phyloP scores from a whole-genome alignment of 2,113 vertebrate genomes.

The Cricetomys ansorgei region DNA sequence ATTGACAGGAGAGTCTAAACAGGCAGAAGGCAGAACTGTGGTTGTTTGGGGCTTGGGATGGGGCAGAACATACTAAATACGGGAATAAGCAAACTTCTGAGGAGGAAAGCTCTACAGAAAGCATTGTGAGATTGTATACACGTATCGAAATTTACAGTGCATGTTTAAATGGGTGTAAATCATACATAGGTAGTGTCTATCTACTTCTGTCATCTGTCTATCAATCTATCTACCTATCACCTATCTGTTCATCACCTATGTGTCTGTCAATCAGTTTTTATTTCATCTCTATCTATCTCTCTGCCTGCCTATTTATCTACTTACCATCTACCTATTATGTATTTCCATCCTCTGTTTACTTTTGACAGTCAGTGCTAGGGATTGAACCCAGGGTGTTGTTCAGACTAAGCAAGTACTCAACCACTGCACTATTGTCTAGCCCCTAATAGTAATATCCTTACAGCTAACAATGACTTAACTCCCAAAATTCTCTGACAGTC shows the following conservation, averaged over 20 bases:
- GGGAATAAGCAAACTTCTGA: neutral
- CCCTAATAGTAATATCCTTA: neutral
- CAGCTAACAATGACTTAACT: neutral
- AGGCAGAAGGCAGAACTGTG: neutral
- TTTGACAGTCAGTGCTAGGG: neutral
- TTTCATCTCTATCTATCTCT: neutral
- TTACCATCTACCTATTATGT: neutral
- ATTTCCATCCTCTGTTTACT: neutral
- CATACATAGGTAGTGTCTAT: neutral
- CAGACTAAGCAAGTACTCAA: neutral
- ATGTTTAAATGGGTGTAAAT: neutral
- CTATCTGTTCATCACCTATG: neutral
- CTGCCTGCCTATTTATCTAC: neutral
- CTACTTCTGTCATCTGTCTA: neutral
- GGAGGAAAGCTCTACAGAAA: neutral
- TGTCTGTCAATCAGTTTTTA: neutral
- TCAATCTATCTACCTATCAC: neutral
- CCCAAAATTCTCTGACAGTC: neutral
- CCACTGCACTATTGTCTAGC: neutral
- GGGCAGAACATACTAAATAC: neutral
- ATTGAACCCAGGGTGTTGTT: neutral
- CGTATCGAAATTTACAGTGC: neutral
- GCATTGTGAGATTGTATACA: neutral
- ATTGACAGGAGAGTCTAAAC: neutral
- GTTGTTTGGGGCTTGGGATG: neutral